These are phyloP conservation scores for Pitangus sulphuratus DNA, from an alignment of 2,797 vertebrate genomes.

Conservation along the genomic window DNA sequence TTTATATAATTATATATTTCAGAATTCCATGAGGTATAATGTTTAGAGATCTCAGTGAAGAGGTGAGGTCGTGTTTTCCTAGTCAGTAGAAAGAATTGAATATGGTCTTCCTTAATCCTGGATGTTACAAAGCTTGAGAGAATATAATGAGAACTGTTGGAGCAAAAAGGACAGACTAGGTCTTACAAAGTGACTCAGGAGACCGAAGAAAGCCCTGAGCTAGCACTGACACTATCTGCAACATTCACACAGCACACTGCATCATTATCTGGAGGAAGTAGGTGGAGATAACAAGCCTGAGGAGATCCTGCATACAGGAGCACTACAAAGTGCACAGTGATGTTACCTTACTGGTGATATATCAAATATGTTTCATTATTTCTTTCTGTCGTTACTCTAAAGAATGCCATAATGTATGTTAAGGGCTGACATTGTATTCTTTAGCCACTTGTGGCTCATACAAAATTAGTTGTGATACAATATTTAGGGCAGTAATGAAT, in stretches of 20 bases:
- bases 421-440: not conserved
- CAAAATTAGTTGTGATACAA: not conserved
- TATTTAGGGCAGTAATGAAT: not conserved
- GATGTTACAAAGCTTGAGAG: not conserved
- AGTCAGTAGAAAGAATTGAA: not conserved
- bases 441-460: not conserved
- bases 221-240: not conserved
- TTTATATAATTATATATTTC: not conserved
- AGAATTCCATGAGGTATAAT: not conserved
- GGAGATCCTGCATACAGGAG: not conserved
- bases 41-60: not conserved
- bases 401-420: accelerated
- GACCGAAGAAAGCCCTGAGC: not conserved
- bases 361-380: not conserved
- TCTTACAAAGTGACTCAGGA: not conserved
- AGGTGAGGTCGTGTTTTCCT: not conserved
- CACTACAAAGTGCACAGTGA: not conserved
- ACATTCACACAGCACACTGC: not conserved
- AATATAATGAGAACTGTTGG: not conserved
- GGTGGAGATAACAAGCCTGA: not conserved
- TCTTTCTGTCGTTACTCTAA: not conserved
- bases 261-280: not conserved
- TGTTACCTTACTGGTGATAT: not conserved
- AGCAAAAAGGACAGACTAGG: not conserved
- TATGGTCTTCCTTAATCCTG: not conserved